Conservation (phyloP, 2,113 vertebrate species). For the Callionymus lyra region DNA sequence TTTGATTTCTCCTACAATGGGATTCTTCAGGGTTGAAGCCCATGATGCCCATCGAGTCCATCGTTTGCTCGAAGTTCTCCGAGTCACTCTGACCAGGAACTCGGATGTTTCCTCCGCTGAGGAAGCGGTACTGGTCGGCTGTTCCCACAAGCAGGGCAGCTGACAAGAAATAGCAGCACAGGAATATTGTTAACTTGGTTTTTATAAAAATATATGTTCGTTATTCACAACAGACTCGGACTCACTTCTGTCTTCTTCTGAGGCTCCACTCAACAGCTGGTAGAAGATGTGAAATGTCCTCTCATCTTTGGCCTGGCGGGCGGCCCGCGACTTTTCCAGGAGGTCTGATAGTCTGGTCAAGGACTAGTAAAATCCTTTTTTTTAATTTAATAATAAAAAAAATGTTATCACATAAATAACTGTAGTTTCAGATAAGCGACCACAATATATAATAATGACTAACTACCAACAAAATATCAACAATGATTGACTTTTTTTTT, state of each 20-base stretch:
- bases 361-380: constrained; percentile 15
- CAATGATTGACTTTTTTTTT: background rate
- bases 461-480: too few species aligned
- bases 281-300: constrained; percentile 87
- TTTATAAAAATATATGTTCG: background rate
- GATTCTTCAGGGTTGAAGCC: constrained; percentile 78
- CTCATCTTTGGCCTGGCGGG: constrained; percentile 84
- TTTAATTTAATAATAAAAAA: too few species aligned
- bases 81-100: constrained; percentile 77
- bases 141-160: constrained; percentile 77
- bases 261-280: constrained; percentile 76
- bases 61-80: constrained; percentile 84
- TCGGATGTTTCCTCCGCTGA: constrained; percentile 73
- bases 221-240: background rate
- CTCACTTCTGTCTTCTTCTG: constrained; percentile 70
- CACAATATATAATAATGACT: too few species aligned
- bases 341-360: constrained; percentile 71
- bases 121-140: constrained; percentile 76
- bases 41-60: constrained; percentile 86
- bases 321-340: constrained; percentile 83
- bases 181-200: background rate
- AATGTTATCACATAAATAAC: background rate
- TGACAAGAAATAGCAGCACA: constrained; percentile 18
- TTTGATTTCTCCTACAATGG: constrained; percentile 64
- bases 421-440: background rate